Evolutionary conservation across 1,140 invertebrate species (phyloP).

Genomic region (fruit fly (Drosophila melanogaster)): Release_6_plus_ISO1_MT NT_037436.4:21080001-21080500

Average conservation of each 20-base stretch:
- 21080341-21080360: neutral
- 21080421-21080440: constrained; percentile 29
- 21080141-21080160: constrained; percentile 69
- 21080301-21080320: neutral
- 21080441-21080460: constrained; percentile 17
- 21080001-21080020: constrained; percentile 27
- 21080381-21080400: constrained; percentile 79
- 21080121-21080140: constrained; percentile 28
- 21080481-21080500: constrained; percentile 79
- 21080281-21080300: constrained; percentile 56
- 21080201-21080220: constrained; percentile 72
- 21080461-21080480: constrained; percentile 77
- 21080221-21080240: constrained; percentile 48
- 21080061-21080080: constrained; percentile 46
- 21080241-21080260: constrained; percentile 60
- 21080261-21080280: constrained; percentile 62
- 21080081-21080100: constrained; percentile 33
- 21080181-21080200: constrained; percentile 76
- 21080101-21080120: constrained; percentile 25
- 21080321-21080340: constrained; percentile 14
- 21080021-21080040: constrained; percentile 61
- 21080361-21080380: constrained; percentile 28
- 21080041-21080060: constrained; percentile 71
- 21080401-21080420: constrained; percentile 69
- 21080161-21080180: constrained; percentile 72